Evolutionary conservation across 2,888 invertebrate genomes (phyloP).

Genomic region (Alloplasta piceator): DNA sequence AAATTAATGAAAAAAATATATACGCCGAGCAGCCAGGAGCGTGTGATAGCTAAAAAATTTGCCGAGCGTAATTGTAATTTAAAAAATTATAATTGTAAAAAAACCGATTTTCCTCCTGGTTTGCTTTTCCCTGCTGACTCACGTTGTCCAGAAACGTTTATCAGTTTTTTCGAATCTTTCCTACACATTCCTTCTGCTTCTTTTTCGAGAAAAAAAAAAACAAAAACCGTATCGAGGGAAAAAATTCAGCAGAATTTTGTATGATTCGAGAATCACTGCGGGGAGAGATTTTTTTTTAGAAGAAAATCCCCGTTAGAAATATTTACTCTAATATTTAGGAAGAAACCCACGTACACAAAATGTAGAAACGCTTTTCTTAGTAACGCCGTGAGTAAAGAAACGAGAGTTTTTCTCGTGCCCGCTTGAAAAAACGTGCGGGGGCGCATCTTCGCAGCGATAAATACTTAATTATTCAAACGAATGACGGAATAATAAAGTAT

Average conservation of each 20-base stretch:
- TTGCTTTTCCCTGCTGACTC: not conserved
- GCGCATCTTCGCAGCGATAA: conserved; percentile 60
- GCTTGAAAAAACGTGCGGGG: conserved; percentile 22
- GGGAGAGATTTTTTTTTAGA: not conserved
- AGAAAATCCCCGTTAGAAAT: conserved; percentile 50
- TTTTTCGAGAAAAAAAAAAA: not conserved
- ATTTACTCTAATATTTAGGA: conserved; percentile 51
- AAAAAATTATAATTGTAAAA: not conserved
- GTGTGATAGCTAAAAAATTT: not conserved
- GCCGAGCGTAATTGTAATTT: conserved; percentile 14
- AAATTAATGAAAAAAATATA: conserved; percentile 8
- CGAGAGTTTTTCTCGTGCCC: conserved; percentile 53
- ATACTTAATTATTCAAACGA: conserved; percentile 58
- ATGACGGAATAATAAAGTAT: conserved; percentile 68
- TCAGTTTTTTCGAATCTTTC: conserved; percentile 21
- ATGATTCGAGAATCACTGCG: no score
- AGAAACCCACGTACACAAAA: conserved; percentile 45
- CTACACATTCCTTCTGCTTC: conserved; percentile 13
- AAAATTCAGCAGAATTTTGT: no score
- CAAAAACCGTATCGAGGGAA: not conserved
- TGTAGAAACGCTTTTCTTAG: conserved; percentile 60
- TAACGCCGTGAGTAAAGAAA: conserved; percentile 50
- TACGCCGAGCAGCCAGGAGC: not conserved
- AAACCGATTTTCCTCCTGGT: not conserved
- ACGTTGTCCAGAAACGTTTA: no score